phyloP scores from a whole-genome alignment of 1,140 invertebrate species.

The Conopomorpha cramerella region DNA sequence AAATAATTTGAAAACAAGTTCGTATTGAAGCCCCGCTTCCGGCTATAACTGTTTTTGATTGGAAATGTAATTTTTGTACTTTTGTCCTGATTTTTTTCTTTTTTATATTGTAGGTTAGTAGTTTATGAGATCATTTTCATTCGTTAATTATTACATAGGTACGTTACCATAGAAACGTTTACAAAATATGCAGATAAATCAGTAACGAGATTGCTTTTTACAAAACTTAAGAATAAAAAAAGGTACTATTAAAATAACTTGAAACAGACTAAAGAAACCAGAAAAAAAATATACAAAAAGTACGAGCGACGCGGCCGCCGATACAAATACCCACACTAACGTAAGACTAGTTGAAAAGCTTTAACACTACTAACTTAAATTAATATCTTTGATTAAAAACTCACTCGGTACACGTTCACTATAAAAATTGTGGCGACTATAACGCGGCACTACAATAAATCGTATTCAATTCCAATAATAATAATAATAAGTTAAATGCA shows the following conservation, averaged over 20 bases:
- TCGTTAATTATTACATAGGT: conserved; percentile 27
- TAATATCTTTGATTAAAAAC: conserved; percentile 56
- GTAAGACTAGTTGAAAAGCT: conserved; percentile 59
- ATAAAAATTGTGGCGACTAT: conserved; percentile 28
- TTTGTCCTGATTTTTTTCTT: conserved; percentile 43
- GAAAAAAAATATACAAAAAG: conserved; percentile 51
- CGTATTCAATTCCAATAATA: conserved; percentile 43
- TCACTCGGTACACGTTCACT: conserved; percentile 34
- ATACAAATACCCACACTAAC: conserved; percentile 33
- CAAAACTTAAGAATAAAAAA: conserved; percentile 26
- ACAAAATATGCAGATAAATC: conserved; percentile 54
- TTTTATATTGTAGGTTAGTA: conserved; percentile 43
- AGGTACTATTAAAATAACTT: conserved; percentile 23
- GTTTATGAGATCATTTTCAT: conserved; percentile 54
- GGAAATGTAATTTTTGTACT: conserved; percentile 48
- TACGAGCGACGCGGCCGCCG: conserved; percentile 29
- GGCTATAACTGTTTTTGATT: too few relatives aligned
- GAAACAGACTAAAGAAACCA: too few relatives aligned
- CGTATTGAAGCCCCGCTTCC: too few relatives aligned
- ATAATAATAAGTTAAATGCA: conserved; percentile 33
- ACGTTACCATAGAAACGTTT: conserved; percentile 48
- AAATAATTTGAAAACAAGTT: conserved; percentile 46
- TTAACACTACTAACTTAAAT: conserved; percentile 53
- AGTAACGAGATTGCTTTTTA: conserved; percentile 36
- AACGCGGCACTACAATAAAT: conserved; percentile 25